phyloP scores from a whole-genome alignment of 2,113 vertebrate genomes.

The Phodopus roborovskii region DNA sequence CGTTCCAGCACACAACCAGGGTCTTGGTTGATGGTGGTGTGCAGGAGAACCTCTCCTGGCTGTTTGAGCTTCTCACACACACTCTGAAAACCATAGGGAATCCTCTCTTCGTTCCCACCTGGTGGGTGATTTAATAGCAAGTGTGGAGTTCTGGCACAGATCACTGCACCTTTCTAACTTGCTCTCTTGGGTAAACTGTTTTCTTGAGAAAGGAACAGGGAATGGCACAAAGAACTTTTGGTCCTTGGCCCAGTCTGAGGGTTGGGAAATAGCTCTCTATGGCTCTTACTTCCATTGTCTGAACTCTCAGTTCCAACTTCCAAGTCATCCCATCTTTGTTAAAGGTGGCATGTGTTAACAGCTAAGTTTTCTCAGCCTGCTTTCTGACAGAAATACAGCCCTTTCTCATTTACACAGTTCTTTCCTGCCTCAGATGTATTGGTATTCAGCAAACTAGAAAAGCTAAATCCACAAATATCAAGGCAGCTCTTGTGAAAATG shows the following conservation, averaged over 20 bases:
- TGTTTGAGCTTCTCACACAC: not conserved
- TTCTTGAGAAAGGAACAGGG: not conserved
- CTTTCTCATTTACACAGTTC: not conserved
- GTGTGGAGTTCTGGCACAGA: not conserved
- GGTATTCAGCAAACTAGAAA: slow-evolving; percentile 6
- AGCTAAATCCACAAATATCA: not conserved
- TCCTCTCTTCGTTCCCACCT: not conserved
- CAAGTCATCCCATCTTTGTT: not conserved
- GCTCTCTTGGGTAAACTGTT: not conserved
- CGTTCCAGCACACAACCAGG: not conserved
- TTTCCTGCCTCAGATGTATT: not conserved
- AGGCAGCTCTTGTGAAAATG: not conserved
- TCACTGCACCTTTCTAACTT: not conserved
- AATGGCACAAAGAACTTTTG: not conserved
- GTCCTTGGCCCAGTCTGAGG: not conserved
- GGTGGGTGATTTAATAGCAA: not conserved
- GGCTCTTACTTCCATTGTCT: not conserved
- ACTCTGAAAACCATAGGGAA: not conserved
- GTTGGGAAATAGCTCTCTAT: not conserved
- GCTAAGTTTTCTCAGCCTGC: not conserved
- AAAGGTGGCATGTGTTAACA: not conserved
- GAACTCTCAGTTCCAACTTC: not conserved
- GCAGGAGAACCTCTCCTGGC: not conserved
- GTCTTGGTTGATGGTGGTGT: not conserved
- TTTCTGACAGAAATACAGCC: not conserved